Percentiles rank a stretch among this genome's conserved stretches.
Evolutionary conservation across 1,140 invertebrate genomes (phyloP).

Genomic region (Eufriesea mexicana): DNA sequence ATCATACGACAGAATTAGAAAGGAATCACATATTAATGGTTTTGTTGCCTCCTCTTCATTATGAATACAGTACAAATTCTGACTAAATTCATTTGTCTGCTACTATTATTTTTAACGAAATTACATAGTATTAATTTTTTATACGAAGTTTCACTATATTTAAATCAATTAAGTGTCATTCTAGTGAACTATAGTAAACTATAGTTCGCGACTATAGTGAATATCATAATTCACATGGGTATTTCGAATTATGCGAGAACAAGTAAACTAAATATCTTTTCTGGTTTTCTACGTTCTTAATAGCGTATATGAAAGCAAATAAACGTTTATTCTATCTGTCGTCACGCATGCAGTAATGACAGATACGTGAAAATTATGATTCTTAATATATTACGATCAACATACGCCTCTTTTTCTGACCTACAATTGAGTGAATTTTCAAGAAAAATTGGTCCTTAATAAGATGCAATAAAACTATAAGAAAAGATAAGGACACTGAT

Average conservation of each 20-base stretch:
- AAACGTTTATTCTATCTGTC: conserved; percentile 30
- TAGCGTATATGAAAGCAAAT: conserved; percentile 6
- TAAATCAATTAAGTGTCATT: background rate
- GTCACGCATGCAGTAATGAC: background rate
- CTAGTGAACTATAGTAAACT: too few relatives aligned
- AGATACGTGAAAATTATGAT: background rate
- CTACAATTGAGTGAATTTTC: background rate
- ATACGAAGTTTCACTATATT: background rate
- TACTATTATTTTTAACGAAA: background rate
- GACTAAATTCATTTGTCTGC: background rate
- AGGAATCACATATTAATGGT: background rate
- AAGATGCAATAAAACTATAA: background rate
- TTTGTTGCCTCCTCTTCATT: background rate
- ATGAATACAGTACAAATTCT: background rate
- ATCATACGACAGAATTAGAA: background rate
- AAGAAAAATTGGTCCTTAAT: background rate
- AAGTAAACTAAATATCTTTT: background rate
- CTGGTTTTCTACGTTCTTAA: background rate
- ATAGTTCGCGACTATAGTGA: background rate
- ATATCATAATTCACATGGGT: background rate
- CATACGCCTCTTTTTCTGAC: conserved; percentile 22
- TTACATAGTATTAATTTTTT: background rate
- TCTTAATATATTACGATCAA: background rate
- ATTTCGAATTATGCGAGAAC: background rate
- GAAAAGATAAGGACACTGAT: background rate